Percentiles rank a stretch among this genome's conserved stretches.
These are phyloP conservation scores for Cephalopterus ornatus DNA, from an alignment of 2,113 vertebrate species.

Conservation along the genomic window DNA sequence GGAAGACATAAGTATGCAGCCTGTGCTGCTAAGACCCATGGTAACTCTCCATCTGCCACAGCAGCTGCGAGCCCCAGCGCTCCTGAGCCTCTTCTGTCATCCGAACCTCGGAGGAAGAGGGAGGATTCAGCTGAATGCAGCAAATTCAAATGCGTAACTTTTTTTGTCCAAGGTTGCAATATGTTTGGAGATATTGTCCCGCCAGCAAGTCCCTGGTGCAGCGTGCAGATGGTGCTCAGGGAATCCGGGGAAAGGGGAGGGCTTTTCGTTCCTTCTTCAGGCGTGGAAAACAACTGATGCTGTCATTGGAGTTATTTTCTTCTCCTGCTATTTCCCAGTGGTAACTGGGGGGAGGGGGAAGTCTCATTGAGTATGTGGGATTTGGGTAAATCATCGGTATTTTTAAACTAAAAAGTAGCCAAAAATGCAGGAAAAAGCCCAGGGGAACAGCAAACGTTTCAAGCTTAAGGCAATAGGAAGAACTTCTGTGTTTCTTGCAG, in stretches of 20 bases:
- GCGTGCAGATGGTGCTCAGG: conserved; percentile 35
- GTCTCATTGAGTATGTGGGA: neutral
- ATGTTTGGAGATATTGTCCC: conserved; percentile 24
- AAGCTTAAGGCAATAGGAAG: neutral
- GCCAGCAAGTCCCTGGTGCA: neutral
- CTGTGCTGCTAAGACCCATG: neutral
- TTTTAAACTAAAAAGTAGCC: neutral
- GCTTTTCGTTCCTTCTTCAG: neutral
- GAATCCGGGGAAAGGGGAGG: neutral
- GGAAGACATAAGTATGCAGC: neutral
- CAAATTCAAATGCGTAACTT: neutral
- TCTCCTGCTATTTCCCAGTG: neutral
- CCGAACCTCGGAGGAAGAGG: neutral
- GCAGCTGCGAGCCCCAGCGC: conserved; percentile 18
- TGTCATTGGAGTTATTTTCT: neutral
- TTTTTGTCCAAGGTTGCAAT: conserved; percentile 32
- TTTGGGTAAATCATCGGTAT: neutral
- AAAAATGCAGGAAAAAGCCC: neutral
- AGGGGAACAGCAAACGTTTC: neutral
- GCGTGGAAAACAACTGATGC: neutral
- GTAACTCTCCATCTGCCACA: conserved; percentile 53
- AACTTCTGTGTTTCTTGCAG: neutral
- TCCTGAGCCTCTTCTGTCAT: conserved; percentile 21
- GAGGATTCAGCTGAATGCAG: conserved; percentile 50
- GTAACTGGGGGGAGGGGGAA: neutral